Base-by-base conservation (phyloP, 2,888 invertebrate species). In the Agrilus biguttatus region DNA sequence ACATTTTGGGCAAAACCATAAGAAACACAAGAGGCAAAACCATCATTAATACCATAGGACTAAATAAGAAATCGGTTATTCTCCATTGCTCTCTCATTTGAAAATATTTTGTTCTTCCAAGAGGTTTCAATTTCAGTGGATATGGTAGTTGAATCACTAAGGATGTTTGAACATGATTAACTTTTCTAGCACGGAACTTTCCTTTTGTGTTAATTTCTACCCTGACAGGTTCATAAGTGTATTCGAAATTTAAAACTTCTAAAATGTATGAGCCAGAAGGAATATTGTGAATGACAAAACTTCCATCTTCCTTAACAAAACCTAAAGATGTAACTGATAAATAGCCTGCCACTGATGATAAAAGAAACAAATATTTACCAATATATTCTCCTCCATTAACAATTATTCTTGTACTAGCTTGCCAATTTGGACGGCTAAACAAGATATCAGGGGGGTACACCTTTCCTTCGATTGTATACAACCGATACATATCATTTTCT, bases 31-130 rank as follows among this genome's bases (percentile, higher is more conserved):
- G 68, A 0, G 96, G 96, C 49, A 96, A 63, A 17, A 96, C 79
- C 95, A 96, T 97, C 88, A 96, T 96, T 48, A 97, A 74, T 5
- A 96, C 88, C 95, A 96, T 96, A 2, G 96, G 96, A 65, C 89
- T 95, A 65, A 95, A 87, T 32, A 98, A 66, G 66, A 97, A 88
- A 69, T 98, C 97, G 0, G 95, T 95, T 10, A 96, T 71, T 59
- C 95, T 77, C 95, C 95, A 96, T 60, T 96, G 93, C 62, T 98
- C 97, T 37, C 97, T 72, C 14, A 82, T 72, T 72, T 95, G 92
- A 70, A 97, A 98, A 68, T 89, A 91, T 46, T 59, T 78, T 53
- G 81, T 83, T 52, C 77, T 81, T 12, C 85, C 82, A 14, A 86
- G 60, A 0, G 91, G 80, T 59, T 89, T 87, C 70, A 98, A 74